Evolutionary conservation across 1,140 invertebrate genomes (phyloP).

Genomic region (Sinella curviseta): DNA sequence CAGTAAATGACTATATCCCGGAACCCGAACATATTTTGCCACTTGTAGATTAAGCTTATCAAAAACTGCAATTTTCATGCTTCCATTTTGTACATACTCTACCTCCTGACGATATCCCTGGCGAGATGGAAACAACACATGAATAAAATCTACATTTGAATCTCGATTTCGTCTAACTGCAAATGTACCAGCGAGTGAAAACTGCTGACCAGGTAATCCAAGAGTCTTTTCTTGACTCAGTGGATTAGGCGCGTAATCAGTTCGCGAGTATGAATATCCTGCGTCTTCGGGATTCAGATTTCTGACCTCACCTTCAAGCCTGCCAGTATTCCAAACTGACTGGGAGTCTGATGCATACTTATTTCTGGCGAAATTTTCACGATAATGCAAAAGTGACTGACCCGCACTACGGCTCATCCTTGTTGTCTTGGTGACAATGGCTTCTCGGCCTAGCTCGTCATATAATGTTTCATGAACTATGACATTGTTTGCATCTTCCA

Average conservation of each 20-base stretch:
- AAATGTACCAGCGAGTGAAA: neutral
- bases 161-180: neutral
- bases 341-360: neutral
- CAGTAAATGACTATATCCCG: constrained; percentile 20
- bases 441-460: neutral
- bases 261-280: neutral
- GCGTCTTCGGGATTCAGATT: constrained; percentile 4
- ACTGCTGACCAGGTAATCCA: neutral
- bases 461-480: constrained; percentile 9
- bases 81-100: constrained; percentile 8
- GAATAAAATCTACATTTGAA: neutral
- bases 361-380: neutral
- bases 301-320: neutral
- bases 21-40: neutral
- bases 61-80: neutral
- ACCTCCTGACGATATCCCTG: neutral
- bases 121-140: neutral
- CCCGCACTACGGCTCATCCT: neutral
- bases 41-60: neutral
- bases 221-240: neutral
- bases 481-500: neutral
- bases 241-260: neutral
- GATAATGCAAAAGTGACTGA: neutral
- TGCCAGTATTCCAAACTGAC: neutral
- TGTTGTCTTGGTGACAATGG: neutral